Conservation (phyloP, 2,113 vertebrate species). For the Plecturocebus donacophilus region DNA sequence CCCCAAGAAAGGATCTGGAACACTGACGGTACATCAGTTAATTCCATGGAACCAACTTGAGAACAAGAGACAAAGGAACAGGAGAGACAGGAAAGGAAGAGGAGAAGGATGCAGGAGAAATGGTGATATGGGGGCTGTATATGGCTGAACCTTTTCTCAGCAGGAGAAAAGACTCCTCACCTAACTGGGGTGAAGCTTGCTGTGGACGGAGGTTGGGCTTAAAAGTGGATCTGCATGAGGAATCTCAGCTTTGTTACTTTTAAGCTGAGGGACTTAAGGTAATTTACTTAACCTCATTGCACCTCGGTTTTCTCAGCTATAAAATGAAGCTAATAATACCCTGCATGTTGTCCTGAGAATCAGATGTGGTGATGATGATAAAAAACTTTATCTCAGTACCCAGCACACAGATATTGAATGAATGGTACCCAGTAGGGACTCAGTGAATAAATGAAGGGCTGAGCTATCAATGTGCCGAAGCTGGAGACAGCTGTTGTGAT, state of each 20-base stretch:
- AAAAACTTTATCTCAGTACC: neutral
- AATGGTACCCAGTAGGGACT: neutral
- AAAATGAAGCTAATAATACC: slow-evolving; percentile 8
- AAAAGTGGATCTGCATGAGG: neutral
- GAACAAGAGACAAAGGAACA: neutral
- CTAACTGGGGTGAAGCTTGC: neutral
- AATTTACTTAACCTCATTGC: neutral
- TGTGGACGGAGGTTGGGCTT: neutral
- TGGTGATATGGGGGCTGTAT: neutral
- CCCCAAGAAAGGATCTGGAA: neutral
- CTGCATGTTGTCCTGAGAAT: neutral
- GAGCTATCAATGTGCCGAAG: neutral
- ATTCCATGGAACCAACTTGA: neutral
- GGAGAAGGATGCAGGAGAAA: neutral
- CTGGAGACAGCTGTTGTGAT: neutral
- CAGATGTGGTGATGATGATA: neutral
- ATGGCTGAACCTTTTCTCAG: neutral
- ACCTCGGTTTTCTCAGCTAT: slow-evolving; percentile 5
- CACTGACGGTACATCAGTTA: neutral
- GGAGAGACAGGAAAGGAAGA: neutral
- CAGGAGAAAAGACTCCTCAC: neutral
- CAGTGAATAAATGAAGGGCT: neutral
- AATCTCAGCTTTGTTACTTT: neutral
- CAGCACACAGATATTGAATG: neutral
- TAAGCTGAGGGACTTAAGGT: neutral